These are phyloP conservation scores for Notamacropus eugenii DNA, from an alignment of 2,797 vertebrate species.

Conservation along the genomic window DNA sequence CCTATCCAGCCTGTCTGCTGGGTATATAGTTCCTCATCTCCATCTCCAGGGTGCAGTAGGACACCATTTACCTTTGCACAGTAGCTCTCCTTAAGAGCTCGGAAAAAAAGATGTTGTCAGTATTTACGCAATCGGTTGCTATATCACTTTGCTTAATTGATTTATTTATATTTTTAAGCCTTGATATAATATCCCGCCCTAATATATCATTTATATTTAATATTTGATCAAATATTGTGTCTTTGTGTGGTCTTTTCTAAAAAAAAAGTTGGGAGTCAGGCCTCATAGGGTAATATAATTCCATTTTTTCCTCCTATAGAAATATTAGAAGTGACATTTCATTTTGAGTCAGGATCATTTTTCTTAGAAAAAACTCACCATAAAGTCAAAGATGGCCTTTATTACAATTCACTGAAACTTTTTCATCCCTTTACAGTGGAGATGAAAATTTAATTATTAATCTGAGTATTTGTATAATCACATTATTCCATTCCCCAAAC, in stretches of 20 bases:
- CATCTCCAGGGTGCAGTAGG: background rate
- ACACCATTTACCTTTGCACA: background rate
- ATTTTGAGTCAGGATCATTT: conserved; percentile 10
- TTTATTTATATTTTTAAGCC: conserved; percentile 40
- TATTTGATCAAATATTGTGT: background rate
- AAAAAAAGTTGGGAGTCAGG: conserved; percentile 20
- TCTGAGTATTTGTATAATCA: conserved; percentile 34
- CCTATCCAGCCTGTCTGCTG: background rate
- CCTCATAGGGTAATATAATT: conserved; percentile 50
- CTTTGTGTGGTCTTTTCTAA: conserved; percentile 50
- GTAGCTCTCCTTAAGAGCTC: background rate
- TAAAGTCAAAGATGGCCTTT: conserved; percentile 10
- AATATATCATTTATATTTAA: conserved; percentile 65
- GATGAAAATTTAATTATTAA: conserved; percentile 30
- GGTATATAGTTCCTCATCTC: background rate
- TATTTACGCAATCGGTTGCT: conserved; percentile 22
- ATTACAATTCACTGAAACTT: conserved; percentile 37
- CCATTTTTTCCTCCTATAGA: conserved; percentile 47
- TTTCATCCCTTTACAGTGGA: conserved; percentile 36
- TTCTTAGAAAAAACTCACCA: conserved; percentile 33
- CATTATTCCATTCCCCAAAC: background rate
- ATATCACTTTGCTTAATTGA: conserved; percentile 27
- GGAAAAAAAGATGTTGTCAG: background rate
- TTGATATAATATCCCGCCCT: conserved; percentile 2
- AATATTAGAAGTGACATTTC: conserved; percentile 49